These are phyloP conservation scores for Carcina quercana DNA, from an alignment of 2,888 invertebrate genomes.

Conservation along the genomic window DNA sequence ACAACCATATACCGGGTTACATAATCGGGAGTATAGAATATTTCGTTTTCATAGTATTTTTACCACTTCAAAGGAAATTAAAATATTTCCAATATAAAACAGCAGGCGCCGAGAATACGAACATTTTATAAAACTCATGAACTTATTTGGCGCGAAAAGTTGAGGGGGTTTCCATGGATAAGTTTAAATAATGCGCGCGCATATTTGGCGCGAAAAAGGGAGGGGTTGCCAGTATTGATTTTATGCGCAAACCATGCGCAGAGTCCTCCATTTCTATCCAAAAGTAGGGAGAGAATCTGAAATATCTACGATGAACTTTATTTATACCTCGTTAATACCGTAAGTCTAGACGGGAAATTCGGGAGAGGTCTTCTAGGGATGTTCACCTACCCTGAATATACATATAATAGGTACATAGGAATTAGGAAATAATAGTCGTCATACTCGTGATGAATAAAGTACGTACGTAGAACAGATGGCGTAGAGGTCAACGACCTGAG, in stretches of 20 bases:
- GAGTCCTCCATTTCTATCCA: conserved; percentile 31
- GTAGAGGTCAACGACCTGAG: conserved; percentile 19
- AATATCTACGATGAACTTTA: conserved; percentile 29
- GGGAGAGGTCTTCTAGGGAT: background rate
- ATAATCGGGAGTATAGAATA: too few species aligned
- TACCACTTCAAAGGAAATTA: too few species aligned
- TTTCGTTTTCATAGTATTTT: too few species aligned
- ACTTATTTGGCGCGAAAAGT: conserved; percentile 46
- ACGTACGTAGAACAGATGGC: conserved; percentile 30
- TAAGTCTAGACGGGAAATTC: conserved; percentile 16
- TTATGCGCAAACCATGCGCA: conserved; percentile 40
- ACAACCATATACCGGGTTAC: too few species aligned
- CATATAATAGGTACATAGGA: too few species aligned
- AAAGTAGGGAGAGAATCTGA: conserved; percentile 37
- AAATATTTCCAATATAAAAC: conserved; percentile 2
- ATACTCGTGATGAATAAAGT: too few species aligned
- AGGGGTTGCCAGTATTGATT: conserved; percentile 63
- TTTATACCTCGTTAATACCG: conserved; percentile 17
- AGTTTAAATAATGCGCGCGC: conserved; percentile 52
- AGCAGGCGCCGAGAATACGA: too few species aligned
- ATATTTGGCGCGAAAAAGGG: conserved; percentile 25
- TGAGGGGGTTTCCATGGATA: conserved; percentile 11
- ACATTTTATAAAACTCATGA: conserved; percentile 1
- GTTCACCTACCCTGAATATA: background rate
- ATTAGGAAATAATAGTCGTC: too few species aligned